These are phyloP conservation scores for Bubo blakistoni DNA, from an alignment of 2,113 vertebrate genomes.

Conservation along the genomic window DNA sequence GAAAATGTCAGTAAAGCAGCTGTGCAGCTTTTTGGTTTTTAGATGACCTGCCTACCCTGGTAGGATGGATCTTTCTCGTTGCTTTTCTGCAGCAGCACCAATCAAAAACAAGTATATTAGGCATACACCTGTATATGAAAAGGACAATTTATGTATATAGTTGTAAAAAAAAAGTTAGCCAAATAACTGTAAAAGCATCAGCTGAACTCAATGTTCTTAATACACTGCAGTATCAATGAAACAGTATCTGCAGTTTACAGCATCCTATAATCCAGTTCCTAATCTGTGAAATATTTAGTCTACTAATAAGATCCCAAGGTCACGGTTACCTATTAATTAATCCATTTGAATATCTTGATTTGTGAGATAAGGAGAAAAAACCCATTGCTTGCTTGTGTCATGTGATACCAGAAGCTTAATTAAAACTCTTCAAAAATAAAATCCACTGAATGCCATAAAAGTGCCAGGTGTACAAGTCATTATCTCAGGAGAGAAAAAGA, in stretches of 20 bases:
- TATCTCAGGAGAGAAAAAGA: constrained; percentile 9
- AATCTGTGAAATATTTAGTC: background rate
- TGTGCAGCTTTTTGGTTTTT: background rate
- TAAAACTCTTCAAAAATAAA: constrained; percentile 21
- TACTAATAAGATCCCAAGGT: constrained; percentile 1
- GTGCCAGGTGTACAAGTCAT: constrained; percentile 3
- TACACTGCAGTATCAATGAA: background rate
- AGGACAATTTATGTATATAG: background rate
- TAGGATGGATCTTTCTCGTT: background rate
- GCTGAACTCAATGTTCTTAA: background rate
- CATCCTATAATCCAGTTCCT: background rate
- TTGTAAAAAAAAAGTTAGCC: background rate
- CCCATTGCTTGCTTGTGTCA: background rate
- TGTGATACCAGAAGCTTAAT: background rate
- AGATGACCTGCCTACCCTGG: background rate
- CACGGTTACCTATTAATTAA: background rate
- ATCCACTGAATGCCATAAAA: background rate
- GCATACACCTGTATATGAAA: background rate
- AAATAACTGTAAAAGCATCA: background rate
- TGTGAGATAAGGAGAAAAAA: background rate
- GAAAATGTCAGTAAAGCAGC: background rate
- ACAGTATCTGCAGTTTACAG: background rate
- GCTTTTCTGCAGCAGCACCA: background rate
- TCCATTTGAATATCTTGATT: background rate
- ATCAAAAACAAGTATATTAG: background rate